A percentile compares a stretch with the other conserved stretches of the same genome.
Conservation (phyloP, 1,140 invertebrate genomes). For the Dendrolimus punctatus region DNA sequence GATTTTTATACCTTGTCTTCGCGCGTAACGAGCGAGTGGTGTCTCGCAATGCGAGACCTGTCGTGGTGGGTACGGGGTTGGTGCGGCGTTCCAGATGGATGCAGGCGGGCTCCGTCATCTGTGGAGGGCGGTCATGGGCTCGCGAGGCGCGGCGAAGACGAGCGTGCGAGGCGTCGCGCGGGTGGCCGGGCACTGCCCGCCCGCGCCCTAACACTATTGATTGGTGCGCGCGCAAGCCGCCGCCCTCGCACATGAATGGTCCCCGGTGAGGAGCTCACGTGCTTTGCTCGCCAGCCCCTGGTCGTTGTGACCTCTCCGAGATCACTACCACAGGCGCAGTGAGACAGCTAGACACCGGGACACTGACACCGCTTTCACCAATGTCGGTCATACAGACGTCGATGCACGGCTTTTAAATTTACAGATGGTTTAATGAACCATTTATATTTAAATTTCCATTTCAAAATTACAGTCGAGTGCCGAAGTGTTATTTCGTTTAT, state of each 20-base stretch:
- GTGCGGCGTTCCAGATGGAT: conserved; percentile 29
- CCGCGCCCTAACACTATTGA: conserved; percentile 37
- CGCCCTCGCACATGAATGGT: conserved; percentile 59
- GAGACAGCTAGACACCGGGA: conserved; percentile 7
- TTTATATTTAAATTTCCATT: too few species aligned
- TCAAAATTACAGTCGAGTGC: too few species aligned
- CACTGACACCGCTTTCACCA: too few species aligned
- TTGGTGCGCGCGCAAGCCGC: conserved; percentile 57
- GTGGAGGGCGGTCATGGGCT: conserved; percentile 56
- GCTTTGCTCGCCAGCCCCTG: conserved; percentile 22
- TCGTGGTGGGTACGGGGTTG: conserved; percentile 36
- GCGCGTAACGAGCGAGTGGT: conserved; percentile 27
- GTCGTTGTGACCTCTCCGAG: conserved; percentile 21
- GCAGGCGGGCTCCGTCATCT: conserved; percentile 59
- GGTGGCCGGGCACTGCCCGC: conserved; percentile 53
- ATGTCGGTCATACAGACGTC: too few species aligned
- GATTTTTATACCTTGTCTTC: conserved; percentile 55
- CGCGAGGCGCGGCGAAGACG: conserved; percentile 21
- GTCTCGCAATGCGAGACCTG: conserved; percentile 20
- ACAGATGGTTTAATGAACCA: too few species aligned
- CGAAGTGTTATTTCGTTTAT: too few species aligned
- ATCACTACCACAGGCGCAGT: conserved; percentile 10
- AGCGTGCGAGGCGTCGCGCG: conserved; percentile 48
- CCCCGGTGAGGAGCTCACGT: conserved; percentile 48
- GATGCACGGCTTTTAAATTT: too few species aligned